phyloP scores from a whole-genome alignment of 2,113 vertebrate species.

The Catharus fuscescens region DNA sequence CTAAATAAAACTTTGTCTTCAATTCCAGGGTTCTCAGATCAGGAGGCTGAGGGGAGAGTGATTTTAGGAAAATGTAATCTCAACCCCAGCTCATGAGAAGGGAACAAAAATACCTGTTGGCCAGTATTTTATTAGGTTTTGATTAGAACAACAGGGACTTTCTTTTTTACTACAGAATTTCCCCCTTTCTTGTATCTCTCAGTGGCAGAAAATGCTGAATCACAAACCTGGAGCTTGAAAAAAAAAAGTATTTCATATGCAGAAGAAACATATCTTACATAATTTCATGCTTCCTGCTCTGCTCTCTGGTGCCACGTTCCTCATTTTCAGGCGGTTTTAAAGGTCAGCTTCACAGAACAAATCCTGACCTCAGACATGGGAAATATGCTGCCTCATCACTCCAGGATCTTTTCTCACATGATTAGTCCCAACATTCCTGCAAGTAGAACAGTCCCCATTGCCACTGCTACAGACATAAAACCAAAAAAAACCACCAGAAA shows the following conservation, averaged over 20 bases:
- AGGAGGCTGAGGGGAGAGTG: background rate
- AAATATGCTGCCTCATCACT: slow-evolving; percentile 60
- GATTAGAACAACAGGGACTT: background rate
- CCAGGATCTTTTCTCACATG: slow-evolving; percentile 47
- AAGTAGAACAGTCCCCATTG: slow-evolving; percentile 14
- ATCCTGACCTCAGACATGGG: slow-evolving; percentile 46
- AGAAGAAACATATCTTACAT: slow-evolving; percentile 51
- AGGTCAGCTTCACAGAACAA: slow-evolving; percentile 57
- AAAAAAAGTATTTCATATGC: background rate
- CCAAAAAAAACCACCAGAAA: background rate
- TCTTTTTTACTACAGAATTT: background rate
- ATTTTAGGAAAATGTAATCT: background rate
- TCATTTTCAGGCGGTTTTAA: slow-evolving; percentile 60
- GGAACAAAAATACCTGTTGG: background rate
- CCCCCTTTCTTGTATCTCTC: background rate
- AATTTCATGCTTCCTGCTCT: slow-evolving; percentile 57
- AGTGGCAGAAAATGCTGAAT: slow-evolving; percentile 54
- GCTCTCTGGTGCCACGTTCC: slow-evolving; percentile 50
- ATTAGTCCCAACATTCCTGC: slow-evolving; percentile 43
- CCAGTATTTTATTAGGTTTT: background rate
- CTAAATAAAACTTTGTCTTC: background rate
- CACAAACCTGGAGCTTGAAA: slow-evolving; percentile 25
- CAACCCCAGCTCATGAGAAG: background rate
- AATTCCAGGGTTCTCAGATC: background rate
- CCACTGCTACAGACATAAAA: background rate